Base-by-base conservation (phyloP, 2,888 invertebrate species). In the Drosophila paracracens region DNA sequence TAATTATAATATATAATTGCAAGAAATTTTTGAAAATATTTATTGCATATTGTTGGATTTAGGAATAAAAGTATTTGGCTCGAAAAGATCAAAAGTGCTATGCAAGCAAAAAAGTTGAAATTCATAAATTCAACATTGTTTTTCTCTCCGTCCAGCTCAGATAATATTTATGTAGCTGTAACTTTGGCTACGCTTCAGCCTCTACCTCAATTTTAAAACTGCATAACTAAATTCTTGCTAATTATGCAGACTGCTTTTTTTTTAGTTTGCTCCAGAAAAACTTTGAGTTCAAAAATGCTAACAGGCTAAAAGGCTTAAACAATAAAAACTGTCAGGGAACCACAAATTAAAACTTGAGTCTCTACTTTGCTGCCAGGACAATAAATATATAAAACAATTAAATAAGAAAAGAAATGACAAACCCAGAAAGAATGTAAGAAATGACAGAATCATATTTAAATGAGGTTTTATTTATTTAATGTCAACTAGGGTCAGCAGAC, bases 191-290 rank as follows among this genome's bases (percentile, higher is more conserved):
- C 38, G 36, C 40, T 5, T 46, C 27, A 48, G 21, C 31, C 31
- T 46, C n/a, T 51, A 43, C 40, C 56, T 54, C n/a, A 75, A 54
- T 56, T 59, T 50, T 25, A 43, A 54, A 69, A 64, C 53, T 54
- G 64, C 60, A n/a, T 16, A 25, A 25, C 21, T 10, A 53, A 6
- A 38, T 38, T 54, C 43, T 53, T 60, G 52, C 57, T 25, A 33
- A 78, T 67, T 77, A 77, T 74, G 73, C 64, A 56, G 61, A 65
- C 16, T 67, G 33, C 35, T 67, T 69, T 70, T 70, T n/a, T 50
- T 65, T 64, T 72, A 70, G 61, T 71, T 51, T 53, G 56, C 21
- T 56, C 48, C 43, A 43, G n/a, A 16, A 57, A 46, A 56, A 62
- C 58, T 63, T 72, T 73, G 27, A 46, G 65, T 46, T 36, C 35